Evolutionary conservation across 1,140 invertebrate genomes (phyloP).

Genomic region (Laupala kohalensis): DNA sequence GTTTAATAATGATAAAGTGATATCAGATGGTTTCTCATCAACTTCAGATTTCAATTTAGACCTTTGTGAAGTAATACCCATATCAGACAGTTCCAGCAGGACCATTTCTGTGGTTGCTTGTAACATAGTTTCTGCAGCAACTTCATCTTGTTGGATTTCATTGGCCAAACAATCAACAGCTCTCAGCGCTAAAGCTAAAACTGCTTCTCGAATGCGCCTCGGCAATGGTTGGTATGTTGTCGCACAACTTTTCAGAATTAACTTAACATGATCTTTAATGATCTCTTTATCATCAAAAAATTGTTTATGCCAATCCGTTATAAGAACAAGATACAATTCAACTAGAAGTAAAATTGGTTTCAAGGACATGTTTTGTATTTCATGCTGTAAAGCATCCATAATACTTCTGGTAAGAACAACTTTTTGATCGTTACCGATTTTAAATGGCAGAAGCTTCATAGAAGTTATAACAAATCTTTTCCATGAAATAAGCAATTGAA

Average conservation of each 20-base stretch:
- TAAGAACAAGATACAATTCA: neutral
- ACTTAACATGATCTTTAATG: neutral
- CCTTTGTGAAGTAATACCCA: neutral
- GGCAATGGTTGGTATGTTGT: neutral
- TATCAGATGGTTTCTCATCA: neutral
- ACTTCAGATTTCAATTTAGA: neutral
- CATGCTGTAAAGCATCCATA: neutral
- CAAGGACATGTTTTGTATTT: neutral
- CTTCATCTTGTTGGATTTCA: neutral
- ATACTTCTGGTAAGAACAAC: neutral
- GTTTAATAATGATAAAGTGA: neutral
- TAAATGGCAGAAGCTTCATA: neutral
- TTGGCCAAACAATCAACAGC: neutral
- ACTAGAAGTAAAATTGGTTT: slow-evolving; percentile 1
- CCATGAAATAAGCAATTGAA: neutral
- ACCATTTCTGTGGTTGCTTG: neutral
- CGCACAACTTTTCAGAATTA: neutral
- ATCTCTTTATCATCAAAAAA: neutral
- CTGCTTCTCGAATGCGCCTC: neutral
- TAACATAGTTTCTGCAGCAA: neutral
- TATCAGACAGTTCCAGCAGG: neutral
- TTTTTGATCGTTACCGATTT: neutral
- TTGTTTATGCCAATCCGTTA: neutral
- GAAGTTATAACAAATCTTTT: neutral
- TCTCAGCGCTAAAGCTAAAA: neutral